phyloP scores from a whole-genome alignment of 1,140 invertebrate genomes.

The Drosophila tropicalis region DNA sequence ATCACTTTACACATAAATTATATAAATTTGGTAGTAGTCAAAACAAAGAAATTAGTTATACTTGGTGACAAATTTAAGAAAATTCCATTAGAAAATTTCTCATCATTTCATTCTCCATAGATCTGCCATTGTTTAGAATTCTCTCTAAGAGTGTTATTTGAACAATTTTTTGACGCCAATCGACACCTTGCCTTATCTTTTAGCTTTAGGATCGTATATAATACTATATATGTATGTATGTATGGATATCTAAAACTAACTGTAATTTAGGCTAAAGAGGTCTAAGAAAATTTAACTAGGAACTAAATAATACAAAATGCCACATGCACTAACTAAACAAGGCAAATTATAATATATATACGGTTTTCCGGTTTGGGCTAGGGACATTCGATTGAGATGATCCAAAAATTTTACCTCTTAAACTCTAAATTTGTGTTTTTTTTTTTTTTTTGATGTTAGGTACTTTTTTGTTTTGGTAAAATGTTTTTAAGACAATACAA shows the following conservation, averaged over 20 bases:
- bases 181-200: not conserved
- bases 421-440: slow-evolving; percentile 17
- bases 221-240: not conserved
- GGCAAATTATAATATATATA: too few species aligned
- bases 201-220: not conserved
- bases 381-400: slow-evolving; percentile 17
- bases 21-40: too few species aligned
- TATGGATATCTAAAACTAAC: not conserved
- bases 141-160: not conserved
- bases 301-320: slow-evolving; percentile 1
- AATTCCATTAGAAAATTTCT: too few species aligned
- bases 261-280: not conserved
- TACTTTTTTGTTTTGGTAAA: not conserved
- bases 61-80: too few species aligned
- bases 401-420: slow-evolving; percentile 4
- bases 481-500: slow-evolving; percentile 32
- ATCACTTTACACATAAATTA: too few species aligned
- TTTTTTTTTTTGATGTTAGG: slow-evolving; percentile 31
- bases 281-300: not conserved
- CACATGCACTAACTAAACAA: slow-evolving; percentile 5
- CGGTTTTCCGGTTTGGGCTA: too few species aligned
- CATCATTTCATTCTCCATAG: too few species aligned
- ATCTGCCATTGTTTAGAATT: too few species aligned
- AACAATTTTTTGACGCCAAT: too few species aligned
- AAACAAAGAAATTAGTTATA: too few species aligned